These are phyloP conservation scores for Heterohyrax brucei DNA, from an alignment of 2,797 vertebrate genomes.

Conservation along the genomic window DNA sequence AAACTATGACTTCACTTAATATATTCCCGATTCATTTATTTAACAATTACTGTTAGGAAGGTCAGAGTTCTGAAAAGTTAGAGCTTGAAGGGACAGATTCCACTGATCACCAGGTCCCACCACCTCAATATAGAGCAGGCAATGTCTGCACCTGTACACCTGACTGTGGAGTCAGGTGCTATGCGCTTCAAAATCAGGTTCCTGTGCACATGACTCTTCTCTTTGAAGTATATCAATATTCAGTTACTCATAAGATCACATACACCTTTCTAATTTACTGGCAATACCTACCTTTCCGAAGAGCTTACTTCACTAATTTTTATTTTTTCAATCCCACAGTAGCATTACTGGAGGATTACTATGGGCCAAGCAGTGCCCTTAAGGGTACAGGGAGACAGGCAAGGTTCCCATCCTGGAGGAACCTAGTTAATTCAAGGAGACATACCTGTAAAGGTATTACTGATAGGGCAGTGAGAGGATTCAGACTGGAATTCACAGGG, in stretches of 20 bases:
- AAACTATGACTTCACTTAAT: conserved; percentile 46
- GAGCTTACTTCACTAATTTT: conserved; percentile 24
- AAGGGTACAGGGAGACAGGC: not conserved
- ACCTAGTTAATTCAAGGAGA: not conserved
- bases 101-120: not conserved
- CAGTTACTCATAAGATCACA: not conserved
- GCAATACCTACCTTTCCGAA: not conserved
- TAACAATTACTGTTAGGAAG: conserved; percentile 9
- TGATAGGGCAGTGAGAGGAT: not conserved
- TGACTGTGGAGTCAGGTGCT: not conserved
- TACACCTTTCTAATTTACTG: not conserved
- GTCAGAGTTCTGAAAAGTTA: conserved; percentile 40
- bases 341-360: not conserved
- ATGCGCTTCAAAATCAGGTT: not conserved
- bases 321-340: not conserved
- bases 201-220: not conserved
- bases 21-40: not conserved
- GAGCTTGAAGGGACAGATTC: not conserved
- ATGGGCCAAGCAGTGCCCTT: not conserved
- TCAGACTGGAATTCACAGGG: not conserved
- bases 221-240: not conserved
- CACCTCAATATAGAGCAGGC: not conserved
- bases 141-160: not conserved
- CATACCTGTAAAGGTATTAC: not conserved
- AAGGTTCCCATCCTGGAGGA: not conserved